A percentile compares a stretch with the other conserved stretches of the same genome.
Conservation (phyloP, 2,113 vertebrate genomes). For the Elephantulus edwardii region DNA sequence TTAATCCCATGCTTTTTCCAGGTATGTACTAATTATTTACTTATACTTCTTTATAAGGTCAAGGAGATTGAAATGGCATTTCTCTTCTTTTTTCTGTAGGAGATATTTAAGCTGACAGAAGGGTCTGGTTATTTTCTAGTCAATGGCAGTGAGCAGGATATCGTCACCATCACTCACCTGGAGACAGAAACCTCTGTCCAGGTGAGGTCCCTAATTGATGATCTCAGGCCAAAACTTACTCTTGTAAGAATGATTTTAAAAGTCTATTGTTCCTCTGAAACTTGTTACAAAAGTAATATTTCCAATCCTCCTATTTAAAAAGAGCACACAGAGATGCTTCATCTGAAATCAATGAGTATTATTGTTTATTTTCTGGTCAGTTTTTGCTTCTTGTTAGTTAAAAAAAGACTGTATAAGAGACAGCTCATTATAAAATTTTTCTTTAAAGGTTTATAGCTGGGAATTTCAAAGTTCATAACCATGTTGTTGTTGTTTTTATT, state of each 20-base stretch:
- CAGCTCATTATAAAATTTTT: conserved; percentile 12
- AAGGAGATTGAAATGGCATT: neutral
- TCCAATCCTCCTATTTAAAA: conserved; percentile 73
- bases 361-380: neutral
- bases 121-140: conserved; percentile 85
- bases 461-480: neutral
- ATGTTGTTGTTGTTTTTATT: neutral
- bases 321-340: neutral
- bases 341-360: neutral
- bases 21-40: neutral
- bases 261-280: neutral
- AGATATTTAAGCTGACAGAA: conserved; percentile 80
- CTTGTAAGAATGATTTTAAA: neutral
- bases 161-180: conserved; percentile 74
- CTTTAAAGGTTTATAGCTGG: conserved; percentile 8
- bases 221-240: neutral
- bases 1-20: neutral
- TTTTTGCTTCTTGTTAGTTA: conserved; percentile 12
- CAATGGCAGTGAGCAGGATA: conserved; percentile 72
- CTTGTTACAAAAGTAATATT: neutral
- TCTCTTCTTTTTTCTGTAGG: conserved; percentile 71
- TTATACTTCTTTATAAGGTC: conserved; percentile 35
- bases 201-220: conserved; percentile 60
- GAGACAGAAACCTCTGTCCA: conserved; percentile 79
- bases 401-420: neutral